Evolutionary conservation across 2,113 vertebrate species (phyloP).

Genomic region (Leptodactylus fuscus): DNA sequence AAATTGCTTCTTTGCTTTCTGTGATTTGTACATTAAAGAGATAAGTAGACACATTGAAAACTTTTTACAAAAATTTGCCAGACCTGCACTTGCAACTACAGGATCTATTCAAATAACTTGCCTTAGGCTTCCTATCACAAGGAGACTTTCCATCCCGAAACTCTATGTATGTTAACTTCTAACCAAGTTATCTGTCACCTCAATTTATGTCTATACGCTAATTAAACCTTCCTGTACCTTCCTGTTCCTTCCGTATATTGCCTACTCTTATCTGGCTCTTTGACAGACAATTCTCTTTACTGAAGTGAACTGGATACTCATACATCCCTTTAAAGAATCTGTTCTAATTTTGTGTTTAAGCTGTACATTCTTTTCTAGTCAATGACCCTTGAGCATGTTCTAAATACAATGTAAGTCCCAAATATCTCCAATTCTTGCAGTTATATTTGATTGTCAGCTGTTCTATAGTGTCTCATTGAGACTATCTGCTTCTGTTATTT

Average conservation of each 20-base stretch:
- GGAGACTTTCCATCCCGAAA: background rate
- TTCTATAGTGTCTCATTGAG: background rate
- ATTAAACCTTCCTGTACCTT: constrained; percentile 3
- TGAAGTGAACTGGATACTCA: background rate
- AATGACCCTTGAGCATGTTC: background rate
- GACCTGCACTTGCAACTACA: constrained; percentile 4
- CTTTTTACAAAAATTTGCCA: background rate
- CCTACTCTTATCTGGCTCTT: background rate
- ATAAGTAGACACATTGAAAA: background rate
- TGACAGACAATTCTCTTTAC: background rate
- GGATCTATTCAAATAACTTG: background rate
- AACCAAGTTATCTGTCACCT: background rate
- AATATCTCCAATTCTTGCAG: background rate
- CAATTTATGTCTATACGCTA: constrained; percentile 6
- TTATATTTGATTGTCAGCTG: background rate
- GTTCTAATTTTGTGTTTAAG: background rate
- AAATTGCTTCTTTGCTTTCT: background rate
- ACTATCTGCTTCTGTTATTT: background rate
- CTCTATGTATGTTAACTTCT: background rate
- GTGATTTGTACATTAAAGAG: background rate
- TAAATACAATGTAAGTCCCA: background rate
- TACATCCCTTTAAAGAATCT: background rate
- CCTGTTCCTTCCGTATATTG: too few species aligned
- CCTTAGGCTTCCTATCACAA: constrained; percentile 6
- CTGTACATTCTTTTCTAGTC: background rate